Evolutionary conservation across 2,113 vertebrate genomes (phyloP), one percentile per base, ranked within the genome.

Genomic region (Otus sunia): DNA sequence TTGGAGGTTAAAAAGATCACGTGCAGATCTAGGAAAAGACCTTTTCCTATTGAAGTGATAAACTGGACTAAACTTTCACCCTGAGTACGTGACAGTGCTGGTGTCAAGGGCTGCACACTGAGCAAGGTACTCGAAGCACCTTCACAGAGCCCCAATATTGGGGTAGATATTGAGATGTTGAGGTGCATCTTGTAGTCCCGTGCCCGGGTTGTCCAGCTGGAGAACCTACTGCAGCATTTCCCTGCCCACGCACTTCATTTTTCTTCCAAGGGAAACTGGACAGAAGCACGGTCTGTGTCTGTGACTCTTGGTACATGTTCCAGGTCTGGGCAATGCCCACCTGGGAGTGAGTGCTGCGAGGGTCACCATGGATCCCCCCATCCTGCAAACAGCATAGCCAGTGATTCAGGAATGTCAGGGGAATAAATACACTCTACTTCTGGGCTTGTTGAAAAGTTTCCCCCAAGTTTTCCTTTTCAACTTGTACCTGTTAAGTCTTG

Each of bases 231-330:
- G 30, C 37, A 43, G 52, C 32, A 3, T 62, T 87, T 67, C 49
- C 26, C 32, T 25, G 32, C 26, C 19, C 37, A 25, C 17, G 16
- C 11, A 2, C 32, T 50, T 52, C 9, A 1, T 12, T 88, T 69
- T 74, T 29, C 18, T 75, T 53, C 39, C 30, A 29, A 19, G 37
- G 56, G 56, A 27, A 34, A 11, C 26, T 11, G 30, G 18, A 22
- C 25, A 6, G 8, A 9, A 39, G 47, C 6, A 3, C 0, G 0
- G 32, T 15, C 7, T 55, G 20, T 32, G 39, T 30, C 58, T 1
- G 1, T 37, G 34, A 34, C 41, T n/a, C 15, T 50, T 0, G 0
- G 14, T 67, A 12, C 0, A 0, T 11, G 39, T 82, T 18, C 23
- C 37, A 11, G 29, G 17, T 39, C 32, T 43, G 6, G 36, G 27